phyloP scores from a whole-genome alignment of 2,113 vertebrate species.

The Silurus glanis region DNA sequence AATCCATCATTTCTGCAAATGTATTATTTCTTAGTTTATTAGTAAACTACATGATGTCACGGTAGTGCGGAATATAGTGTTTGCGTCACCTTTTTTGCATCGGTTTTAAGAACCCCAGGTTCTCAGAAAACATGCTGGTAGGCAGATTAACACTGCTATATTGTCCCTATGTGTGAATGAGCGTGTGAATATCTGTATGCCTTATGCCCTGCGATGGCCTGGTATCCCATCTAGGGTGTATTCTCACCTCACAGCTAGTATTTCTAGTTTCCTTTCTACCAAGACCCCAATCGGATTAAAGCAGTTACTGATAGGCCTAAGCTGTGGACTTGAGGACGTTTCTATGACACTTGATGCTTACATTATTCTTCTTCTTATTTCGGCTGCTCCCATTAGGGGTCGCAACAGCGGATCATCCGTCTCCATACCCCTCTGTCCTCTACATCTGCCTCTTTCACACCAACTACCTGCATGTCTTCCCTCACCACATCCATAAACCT shows the following conservation, averaged over 20 bases:
- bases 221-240: not conserved
- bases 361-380: no score
- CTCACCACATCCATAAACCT: no score
- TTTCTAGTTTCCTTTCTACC: not conserved
- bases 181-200: not conserved
- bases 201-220: not conserved
- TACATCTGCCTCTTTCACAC: no score
- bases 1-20: not conserved
- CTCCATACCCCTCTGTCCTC: no score
- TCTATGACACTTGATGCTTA: no score
- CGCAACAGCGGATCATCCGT: no score
- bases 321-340: no score
- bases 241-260: not conserved
- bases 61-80: not conserved
- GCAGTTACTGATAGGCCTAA: not conserved
- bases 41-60: not conserved
- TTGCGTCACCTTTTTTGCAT: not conserved
- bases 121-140: not conserved
- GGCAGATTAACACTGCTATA: not conserved
- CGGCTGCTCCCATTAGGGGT: no score
- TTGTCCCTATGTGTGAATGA: not conserved
- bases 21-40: not conserved
- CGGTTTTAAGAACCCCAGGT: not conserved
- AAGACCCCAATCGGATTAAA: not conserved
- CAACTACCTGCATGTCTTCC: no score